Evolutionary conservation across 37 sponge, comb jelly and placozoan genomes (phyloP), one percentile per base, ranked within the genome.

Genomic region (Cladorhizidae sp.): DNA sequence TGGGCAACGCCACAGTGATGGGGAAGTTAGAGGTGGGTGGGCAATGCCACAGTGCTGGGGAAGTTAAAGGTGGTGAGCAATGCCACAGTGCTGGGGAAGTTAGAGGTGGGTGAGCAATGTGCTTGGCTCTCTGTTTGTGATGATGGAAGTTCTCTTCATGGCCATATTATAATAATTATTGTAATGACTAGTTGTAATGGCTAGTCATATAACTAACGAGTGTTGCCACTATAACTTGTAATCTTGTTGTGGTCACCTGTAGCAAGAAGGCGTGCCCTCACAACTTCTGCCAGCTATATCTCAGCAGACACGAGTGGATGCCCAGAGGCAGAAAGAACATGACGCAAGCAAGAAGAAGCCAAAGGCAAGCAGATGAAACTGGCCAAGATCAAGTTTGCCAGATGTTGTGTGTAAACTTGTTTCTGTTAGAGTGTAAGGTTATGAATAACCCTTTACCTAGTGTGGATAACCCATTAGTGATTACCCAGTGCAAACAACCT

Each of bases 191-290:
- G n/a, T n/a, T n/a, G n/a, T n/a, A n/a, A n/a, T n/a, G n/a, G n/a
- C n/a, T n/a, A n/a, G n/a, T n/a, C n/a, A n/a, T n/a, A n/a, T n/a
- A n/a, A n/a, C n/a, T n/a, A n/a, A n/a, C n/a, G n/a, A n/a, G n/a
- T n/a, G n/a, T n/a, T n/a, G n/a, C n/a, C n/a, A n/a, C n/a, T n/a
- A n/a, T n/a, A n/a, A n/a, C n/a, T n/a, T n/a, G n/a, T n/a, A n/a
- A n/a, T n/a, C n/a, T n/a, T n/a, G n/a, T n/a, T n/a, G n/a, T n/a
- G n/a, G n/a, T n/a, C n/a, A n/a, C n/a, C n/a, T n/a, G n/a, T 62
- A 81, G 81, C 57, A 81, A 72, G 81, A 81, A 71, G 81, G 81
- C 58, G 81, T 81, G 2, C 81, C 81, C 69, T 72, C 81, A 6
- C 29, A 70, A 43, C 17, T 81, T 43, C 72, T 81, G 23, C 72